A percentile compares a stretch with the other conserved stretches of the same genome.
phyloP scores from a whole-genome alignment of 2,113 vertebrate genomes.

The Colius striatus region DNA sequence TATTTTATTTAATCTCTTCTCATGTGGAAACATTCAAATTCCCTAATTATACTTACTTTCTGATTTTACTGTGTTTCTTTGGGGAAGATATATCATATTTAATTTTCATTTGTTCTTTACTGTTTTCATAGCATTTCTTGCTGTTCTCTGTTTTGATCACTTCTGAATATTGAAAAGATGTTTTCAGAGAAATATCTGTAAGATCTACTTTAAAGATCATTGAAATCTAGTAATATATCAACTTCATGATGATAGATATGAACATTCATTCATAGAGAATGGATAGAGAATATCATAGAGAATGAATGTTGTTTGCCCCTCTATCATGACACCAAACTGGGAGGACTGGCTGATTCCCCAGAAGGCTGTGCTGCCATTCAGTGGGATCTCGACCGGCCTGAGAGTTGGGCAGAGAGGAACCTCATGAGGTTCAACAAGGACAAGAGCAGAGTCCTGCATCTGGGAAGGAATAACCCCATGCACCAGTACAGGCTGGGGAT shows the following conservation, averaged over 20 bases:
- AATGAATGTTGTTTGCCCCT: neutral
- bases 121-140: neutral
- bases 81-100: neutral
- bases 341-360: too few species aligned
- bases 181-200: neutral
- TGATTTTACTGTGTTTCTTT: neutral
- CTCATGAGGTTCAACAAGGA: too few species aligned
- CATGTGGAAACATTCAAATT: neutral
- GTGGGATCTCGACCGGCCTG: too few species aligned
- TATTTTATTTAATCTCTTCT: neutral
- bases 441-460: too few species aligned
- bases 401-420: too few species aligned
- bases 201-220: neutral
- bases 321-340: too few species aligned
- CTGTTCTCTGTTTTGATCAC: neutral
- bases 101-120: neutral
- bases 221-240: neutral
- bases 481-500: too few species aligned
- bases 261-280: neutral
- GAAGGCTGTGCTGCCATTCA: too few species aligned
- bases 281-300: too few species aligned
- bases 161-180: neutral
- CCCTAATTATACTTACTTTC: neutral
- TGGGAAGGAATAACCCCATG: too few species aligned
- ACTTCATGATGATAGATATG: fast-evolving